These are phyloP conservation scores for Drosophila ercepeae DNA, from an alignment of 1,140 invertebrate species.

Conservation along the genomic window DNA sequence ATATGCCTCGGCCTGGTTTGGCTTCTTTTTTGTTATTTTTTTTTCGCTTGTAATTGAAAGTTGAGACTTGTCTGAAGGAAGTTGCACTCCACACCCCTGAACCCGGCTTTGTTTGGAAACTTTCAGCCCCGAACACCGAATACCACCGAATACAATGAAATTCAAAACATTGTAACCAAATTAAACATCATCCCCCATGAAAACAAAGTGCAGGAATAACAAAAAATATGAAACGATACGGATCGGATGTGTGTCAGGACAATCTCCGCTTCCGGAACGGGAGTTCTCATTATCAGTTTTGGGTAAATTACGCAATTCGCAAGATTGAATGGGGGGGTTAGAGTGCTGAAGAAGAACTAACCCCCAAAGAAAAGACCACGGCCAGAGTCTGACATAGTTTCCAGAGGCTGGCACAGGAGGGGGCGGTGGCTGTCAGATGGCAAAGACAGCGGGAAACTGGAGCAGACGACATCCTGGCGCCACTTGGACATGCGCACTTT, in stretches of 20 bases:
- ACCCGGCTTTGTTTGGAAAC: constrained; percentile 9
- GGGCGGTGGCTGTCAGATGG: constrained; percentile 15
- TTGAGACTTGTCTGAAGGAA: constrained; percentile 38
- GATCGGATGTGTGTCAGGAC: constrained; percentile 66
- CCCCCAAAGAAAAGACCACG: constrained; percentile 19
- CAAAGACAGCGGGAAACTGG: constrained; percentile 62
- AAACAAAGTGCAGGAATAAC: constrained; percentile 19
- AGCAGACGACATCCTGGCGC: constrained; percentile 75
- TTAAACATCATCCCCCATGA: constrained; percentile 8
- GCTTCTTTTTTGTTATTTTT: constrained; percentile 12
- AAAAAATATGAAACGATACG: constrained; percentile 62
- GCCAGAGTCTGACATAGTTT: constrained; percentile 71
- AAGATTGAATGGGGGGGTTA: constrained; percentile 21
- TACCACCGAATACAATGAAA: constrained; percentile 2
- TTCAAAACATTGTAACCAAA: constrained; percentile 9
- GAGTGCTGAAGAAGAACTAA: constrained; percentile 8
- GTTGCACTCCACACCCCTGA: constrained; percentile 22
- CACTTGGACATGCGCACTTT: constrained; percentile 72
- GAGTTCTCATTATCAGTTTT: constrained; percentile 66
- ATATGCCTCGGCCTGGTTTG: constrained; percentile 21
- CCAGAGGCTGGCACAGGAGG: background rate
- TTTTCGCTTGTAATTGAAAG: constrained; percentile 32
- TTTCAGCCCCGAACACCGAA: constrained; percentile 16
- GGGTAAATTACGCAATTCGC: constrained; percentile 69
- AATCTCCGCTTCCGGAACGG: constrained; percentile 64